phyloP scores from a whole-genome alignment of 2,797 vertebrate species.

The Urosaurus nigricauda region DNA sequence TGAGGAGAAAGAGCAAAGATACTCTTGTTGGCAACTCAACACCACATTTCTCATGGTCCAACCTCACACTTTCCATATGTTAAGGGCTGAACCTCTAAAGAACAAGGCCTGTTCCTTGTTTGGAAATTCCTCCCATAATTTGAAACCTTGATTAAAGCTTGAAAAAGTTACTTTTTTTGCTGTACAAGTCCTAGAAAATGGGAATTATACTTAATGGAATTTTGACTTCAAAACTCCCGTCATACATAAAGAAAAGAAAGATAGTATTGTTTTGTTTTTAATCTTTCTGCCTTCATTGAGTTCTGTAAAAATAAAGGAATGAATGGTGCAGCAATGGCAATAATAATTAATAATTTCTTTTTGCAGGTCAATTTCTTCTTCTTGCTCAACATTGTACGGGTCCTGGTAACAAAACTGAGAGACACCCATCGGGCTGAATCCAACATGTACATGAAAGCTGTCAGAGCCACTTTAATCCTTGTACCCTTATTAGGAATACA shows the following conservation, averaged over 20 bases:
- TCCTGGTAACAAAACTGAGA: slow-evolving; percentile 93
- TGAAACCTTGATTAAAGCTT: neutral
- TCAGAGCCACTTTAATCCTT: slow-evolving; percentile 94
- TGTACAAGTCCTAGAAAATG: too few species aligned
- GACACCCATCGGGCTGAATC: slow-evolving; percentile 92
- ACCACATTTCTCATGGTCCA: neutral
- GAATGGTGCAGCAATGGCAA: neutral
- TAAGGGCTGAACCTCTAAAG: neutral
- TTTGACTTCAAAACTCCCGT: too few species aligned
- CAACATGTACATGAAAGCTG: slow-evolving; percentile 99
- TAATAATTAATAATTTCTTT: slow-evolving; percentile 23
- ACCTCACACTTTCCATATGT: neutral
- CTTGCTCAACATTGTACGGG: slow-evolving; percentile 94
- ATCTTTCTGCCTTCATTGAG: neutral
- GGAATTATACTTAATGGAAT: neutral
- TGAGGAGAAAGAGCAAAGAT: neutral
- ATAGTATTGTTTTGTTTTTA: neutral
- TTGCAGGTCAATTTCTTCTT: slow-evolving; percentile 97
- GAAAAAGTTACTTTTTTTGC: too few species aligned
- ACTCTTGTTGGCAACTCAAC: too few species aligned
- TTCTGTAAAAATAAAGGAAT: neutral
- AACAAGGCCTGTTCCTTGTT: neutral
- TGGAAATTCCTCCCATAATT: neutral
- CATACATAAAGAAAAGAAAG: neutral
- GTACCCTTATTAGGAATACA: slow-evolving; percentile 97